phyloP scores from a whole-genome alignment of 1,140 invertebrate species.

The Idris sp. region DNA sequence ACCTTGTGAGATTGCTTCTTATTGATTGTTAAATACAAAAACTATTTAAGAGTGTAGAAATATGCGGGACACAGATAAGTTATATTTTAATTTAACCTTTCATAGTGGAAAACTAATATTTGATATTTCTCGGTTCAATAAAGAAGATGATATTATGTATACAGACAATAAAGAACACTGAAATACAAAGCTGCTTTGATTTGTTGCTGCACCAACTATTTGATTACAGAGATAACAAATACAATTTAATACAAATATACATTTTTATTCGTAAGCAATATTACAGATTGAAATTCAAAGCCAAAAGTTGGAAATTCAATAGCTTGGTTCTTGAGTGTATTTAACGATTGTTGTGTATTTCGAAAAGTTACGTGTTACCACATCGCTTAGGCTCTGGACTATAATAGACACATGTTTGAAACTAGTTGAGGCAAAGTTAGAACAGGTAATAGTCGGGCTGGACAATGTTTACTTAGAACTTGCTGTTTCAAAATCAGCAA shows the following conservation, averaged over 20 bases:
- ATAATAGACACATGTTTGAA: constrained; percentile 54
- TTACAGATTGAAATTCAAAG: constrained; percentile 47
- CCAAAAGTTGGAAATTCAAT: constrained; percentile 27
- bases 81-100: constrained; percentile 21
- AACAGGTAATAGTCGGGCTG: constrained; percentile 52
- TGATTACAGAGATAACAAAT: constrained; percentile 10
- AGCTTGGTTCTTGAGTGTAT: constrained; percentile 22
- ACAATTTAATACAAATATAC: constrained; percentile 18
- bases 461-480: constrained; percentile 54
- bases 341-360: constrained; percentile 52
- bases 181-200: too few relatives aligned
- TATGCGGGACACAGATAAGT: constrained; percentile 20
- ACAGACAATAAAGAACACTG: too few relatives aligned
- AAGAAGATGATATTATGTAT: too few relatives aligned
- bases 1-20: constrained; percentile 61
- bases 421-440: constrained; percentile 55
- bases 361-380: constrained; percentile 51
- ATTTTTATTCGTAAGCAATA: constrained; percentile 29
- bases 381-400: constrained; percentile 54
- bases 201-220: too few relatives aligned
- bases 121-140: too few relatives aligned
- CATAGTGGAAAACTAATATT: too few relatives aligned
- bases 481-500: constrained; percentile 45
- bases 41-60: constrained; percentile 13
- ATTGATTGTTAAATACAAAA: constrained; percentile 49